Conservation (phyloP, 2,888 invertebrate genomes). For the Euzophera pinguis region DNA sequence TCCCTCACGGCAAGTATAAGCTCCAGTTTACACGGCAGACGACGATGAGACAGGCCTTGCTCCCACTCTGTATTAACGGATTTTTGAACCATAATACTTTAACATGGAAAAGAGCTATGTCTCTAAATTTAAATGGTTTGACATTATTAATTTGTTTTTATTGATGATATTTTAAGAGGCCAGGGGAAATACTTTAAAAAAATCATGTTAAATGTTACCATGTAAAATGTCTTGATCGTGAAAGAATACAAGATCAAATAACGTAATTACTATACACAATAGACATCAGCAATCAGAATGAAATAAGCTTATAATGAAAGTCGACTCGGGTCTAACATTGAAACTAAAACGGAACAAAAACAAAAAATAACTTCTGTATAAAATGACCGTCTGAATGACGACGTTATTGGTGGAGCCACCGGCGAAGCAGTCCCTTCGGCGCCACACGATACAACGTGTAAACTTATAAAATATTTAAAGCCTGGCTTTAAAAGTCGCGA, state of each 20-base stretch:
- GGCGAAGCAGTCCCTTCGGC: conserved; percentile 48
- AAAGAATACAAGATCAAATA: no score
- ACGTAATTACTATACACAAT: no score
- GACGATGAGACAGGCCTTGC: conserved; percentile 28
- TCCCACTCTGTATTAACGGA: not conserved
- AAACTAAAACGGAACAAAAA: not conserved
- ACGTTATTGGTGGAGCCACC: conserved; percentile 51
- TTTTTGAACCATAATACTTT: not conserved
- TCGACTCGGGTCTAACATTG: no score
- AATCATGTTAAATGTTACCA: no score
- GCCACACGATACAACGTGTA: conserved; percentile 69
- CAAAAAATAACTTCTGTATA: conserved; percentile 43
- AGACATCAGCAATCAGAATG: no score
- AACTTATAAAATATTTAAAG: conserved; percentile 76
- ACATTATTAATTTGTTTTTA: no score
- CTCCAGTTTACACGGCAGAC: conserved; percentile 50
- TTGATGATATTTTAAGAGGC: no score
- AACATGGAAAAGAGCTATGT: not conserved
- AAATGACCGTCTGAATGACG: conserved; percentile 48
- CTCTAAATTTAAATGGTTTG: no score
- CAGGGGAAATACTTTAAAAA: no score
- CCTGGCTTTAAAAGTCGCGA: conserved; percentile 53
- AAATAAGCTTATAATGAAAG: no score
- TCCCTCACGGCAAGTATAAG: conserved; percentile 53
- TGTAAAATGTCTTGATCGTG: no score